phyloP scores from a whole-genome alignment of 2,888 invertebrate genomes.

The Eupithecia subumbrata region DNA sequence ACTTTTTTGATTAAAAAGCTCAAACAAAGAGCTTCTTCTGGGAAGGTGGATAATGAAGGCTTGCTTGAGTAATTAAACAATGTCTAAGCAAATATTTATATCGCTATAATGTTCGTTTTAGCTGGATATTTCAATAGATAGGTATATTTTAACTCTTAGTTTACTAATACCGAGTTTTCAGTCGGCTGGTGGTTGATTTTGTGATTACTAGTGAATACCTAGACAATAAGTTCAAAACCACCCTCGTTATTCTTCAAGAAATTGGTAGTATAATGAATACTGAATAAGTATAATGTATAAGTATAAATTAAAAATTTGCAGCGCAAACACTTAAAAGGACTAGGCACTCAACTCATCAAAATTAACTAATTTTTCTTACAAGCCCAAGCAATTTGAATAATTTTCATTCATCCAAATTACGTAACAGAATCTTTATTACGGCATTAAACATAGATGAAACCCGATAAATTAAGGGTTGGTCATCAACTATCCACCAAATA shows the following conservation, averaged over 20 bases:
- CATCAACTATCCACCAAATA: slow-evolving; percentile 37
- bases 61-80: not conserved
- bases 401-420: slow-evolving; percentile 19
- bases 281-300: no score
- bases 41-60: not conserved
- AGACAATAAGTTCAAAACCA: no score
- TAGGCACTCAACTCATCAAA: not conserved
- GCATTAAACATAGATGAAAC: slow-evolving; percentile 32
- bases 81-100: not conserved
- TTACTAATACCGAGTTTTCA: no score
- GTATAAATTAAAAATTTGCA: not conserved
- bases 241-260: no score
- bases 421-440: slow-evolving; percentile 34
- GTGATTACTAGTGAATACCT: no score
- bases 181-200: no score
- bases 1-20: slow-evolving; percentile 10
- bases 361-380: not conserved
- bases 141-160: no score
- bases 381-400: slow-evolving; percentile 4
- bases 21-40: not conserved
- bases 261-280: no score
- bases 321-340: not conserved
- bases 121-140: not conserved
- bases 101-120: not conserved
- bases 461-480: slow-evolving; percentile 32